Evolutionary conservation across 2,888 invertebrate species (phyloP).

Genomic region (Vandiemenella viatica): DNA sequence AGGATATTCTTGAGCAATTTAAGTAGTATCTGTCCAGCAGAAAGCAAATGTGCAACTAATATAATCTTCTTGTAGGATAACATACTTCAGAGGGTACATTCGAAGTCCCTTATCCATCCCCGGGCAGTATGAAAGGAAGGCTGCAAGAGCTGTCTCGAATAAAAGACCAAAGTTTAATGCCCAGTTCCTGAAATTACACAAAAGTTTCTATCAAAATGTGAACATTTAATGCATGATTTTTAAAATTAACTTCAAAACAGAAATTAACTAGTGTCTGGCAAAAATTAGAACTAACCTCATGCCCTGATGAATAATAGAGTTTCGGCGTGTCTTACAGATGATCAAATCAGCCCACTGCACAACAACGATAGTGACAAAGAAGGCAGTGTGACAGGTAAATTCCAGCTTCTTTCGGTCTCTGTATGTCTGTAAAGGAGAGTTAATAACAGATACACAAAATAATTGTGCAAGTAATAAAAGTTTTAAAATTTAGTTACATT

Average conservation of each 20-base stretch:
- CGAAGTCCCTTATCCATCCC: conserved; percentile 95
- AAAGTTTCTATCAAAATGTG: too few relatives aligned
- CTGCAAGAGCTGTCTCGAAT: conserved; percentile 88
- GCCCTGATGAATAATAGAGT: conserved; percentile 92
- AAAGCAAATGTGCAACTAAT: too few relatives aligned
- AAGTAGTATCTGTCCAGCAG: too few relatives aligned
- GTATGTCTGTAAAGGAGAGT: conserved; percentile 57
- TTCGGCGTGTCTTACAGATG: conserved; percentile 93
- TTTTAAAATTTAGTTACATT: too few relatives aligned
- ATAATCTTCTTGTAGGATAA: too few relatives aligned
- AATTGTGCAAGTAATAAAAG: too few relatives aligned
- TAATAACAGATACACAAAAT: too few relatives aligned
- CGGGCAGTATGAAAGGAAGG: conserved; percentile 91
- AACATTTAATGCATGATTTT: background rate
- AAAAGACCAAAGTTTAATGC: conserved; percentile 89
- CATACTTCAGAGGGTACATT: conserved; percentile 94
- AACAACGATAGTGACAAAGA: conserved; percentile 95
- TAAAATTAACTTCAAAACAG: background rate
- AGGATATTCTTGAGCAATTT: too few relatives aligned
- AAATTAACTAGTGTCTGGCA: too few relatives aligned
- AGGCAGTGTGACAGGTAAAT: conserved; percentile 95
- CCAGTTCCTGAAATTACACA: conserved; percentile 58
- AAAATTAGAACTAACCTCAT: too few relatives aligned
- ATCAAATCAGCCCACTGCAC: conserved; percentile 98
- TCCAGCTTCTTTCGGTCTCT: conserved; percentile 89